phyloP scores from a whole-genome alignment of 2,113 vertebrate genomes.

The Thamnophis sirtalis region DNA sequence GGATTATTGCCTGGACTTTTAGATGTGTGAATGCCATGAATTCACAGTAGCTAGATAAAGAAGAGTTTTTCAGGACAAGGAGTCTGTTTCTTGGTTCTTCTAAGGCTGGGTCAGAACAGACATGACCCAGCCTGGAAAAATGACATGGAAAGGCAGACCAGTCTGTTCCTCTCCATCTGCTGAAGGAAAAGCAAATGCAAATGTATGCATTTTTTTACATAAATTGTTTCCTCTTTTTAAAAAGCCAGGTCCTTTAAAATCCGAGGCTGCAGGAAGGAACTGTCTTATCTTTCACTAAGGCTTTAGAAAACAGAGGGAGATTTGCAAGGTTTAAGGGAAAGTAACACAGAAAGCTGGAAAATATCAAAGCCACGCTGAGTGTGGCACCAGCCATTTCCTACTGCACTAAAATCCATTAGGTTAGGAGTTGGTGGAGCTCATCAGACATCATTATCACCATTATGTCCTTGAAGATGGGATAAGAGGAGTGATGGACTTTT shows the following conservation, averaged over 20 bases:
- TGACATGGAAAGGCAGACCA: background rate
- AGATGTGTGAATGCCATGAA: too few species aligned
- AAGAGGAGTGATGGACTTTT: slow-evolving; percentile 10
- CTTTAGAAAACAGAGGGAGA: background rate
- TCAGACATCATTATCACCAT: background rate
- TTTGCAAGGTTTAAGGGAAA: background rate
- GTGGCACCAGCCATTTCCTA: background rate
- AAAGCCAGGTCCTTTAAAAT: background rate
- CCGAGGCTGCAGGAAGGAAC: background rate
- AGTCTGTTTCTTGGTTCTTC: too few species aligned
- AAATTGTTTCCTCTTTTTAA: background rate
- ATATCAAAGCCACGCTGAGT: background rate
- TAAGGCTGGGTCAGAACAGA: too few species aligned
- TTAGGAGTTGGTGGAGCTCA: background rate
- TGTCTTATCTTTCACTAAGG: background rate
- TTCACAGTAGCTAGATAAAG: too few species aligned
- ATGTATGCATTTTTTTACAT: background rate
- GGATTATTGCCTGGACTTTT: too few species aligned
- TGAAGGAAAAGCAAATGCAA: background rate
- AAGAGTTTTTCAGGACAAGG: too few species aligned
- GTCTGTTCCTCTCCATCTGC: background rate
- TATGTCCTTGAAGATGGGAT: slow-evolving; percentile 7
- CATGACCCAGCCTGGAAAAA: background rate
- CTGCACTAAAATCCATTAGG: background rate
- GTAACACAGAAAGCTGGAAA: background rate